Percentiles rank a stretch among this genome's conserved stretches.
Conservation (phyloP, 2,797 vertebrate genomes). For the Pangasius krempfi region DNA sequence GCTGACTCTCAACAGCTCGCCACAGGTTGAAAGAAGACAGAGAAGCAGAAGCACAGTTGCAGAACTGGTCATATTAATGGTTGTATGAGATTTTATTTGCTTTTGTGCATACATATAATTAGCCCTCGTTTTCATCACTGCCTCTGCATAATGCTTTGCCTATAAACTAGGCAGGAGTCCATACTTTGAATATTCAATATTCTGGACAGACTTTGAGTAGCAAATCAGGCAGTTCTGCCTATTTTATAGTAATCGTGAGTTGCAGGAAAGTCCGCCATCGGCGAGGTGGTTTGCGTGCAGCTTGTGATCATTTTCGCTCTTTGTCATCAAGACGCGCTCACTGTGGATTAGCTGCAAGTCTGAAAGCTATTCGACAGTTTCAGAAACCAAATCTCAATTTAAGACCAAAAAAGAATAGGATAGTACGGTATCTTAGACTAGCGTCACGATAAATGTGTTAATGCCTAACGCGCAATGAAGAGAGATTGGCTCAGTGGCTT, state of each 20-base stretch:
- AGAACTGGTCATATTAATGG: slow-evolving; percentile 26
- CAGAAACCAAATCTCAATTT: neutral
- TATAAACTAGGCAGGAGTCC: neutral
- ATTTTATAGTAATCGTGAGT: neutral
- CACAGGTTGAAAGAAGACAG: slow-evolving; percentile 10
- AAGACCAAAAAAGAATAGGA: neutral
- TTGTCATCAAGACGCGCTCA: neutral
- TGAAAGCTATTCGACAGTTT: neutral
- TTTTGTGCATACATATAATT: neutral
- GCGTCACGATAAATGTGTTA: neutral
- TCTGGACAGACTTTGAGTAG: neutral
- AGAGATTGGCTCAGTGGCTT: neutral
- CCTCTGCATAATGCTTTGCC: neutral
- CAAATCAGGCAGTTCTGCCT: neutral
- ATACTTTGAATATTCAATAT: neutral
- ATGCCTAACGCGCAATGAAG: neutral
- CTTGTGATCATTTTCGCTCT: neutral
- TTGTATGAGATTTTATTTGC: slow-evolving; percentile 9
- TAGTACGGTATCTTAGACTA: neutral
- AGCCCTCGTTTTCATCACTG: slow-evolving; percentile 26
- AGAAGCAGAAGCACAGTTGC: slow-evolving; percentile 10
- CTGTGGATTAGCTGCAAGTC: neutral
- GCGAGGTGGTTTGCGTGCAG: neutral
- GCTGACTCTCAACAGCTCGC: slow-evolving; percentile 1
- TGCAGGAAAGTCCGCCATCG: no score